These are phyloP conservation scores for Thereva nobilitata DNA, from an alignment of 2,888 invertebrate genomes.

Conservation along the genomic window DNA sequence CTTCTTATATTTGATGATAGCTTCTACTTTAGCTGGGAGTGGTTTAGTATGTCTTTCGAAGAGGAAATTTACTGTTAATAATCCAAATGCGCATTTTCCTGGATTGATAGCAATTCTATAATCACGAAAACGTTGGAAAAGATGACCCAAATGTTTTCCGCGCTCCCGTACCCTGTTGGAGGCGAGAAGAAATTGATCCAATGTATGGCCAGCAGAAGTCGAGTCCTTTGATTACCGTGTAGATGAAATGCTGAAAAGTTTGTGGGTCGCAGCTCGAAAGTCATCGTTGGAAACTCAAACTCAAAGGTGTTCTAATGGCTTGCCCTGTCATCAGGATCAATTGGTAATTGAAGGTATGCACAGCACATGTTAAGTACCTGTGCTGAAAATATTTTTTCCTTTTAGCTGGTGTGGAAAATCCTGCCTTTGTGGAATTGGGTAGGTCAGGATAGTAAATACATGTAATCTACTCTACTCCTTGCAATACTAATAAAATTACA, in stretches of 20 bases:
- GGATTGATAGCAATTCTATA: background rate
- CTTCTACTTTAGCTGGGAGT: background rate
- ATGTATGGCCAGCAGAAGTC: slow-evolving; percentile 45
- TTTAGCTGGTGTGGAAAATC: too few species aligned
- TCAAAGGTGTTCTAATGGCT: slow-evolving; percentile 50
- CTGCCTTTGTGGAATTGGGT: too few species aligned
- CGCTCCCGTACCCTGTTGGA: slow-evolving; percentile 43
- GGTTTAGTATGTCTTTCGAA: background rate
- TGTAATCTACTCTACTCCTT: too few species aligned
- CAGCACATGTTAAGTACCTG: too few species aligned
- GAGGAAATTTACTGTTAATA: background rate
- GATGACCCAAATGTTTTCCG: slow-evolving; percentile 41
- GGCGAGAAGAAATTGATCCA: slow-evolving; percentile 47
- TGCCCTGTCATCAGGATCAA: too few species aligned
- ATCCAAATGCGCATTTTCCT: background rate
- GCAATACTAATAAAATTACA: too few species aligned
- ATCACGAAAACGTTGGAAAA: slow-evolving; percentile 41
- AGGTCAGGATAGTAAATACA: too few species aligned
- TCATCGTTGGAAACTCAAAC: slow-evolving; percentile 50
- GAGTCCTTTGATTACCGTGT: slow-evolving; percentile 45
- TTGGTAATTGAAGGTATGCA: too few species aligned
- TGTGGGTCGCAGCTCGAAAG: slow-evolving; percentile 50
- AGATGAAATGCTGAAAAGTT: slow-evolving; percentile 51
- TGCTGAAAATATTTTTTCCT: too few species aligned
- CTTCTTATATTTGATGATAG: background rate